Base-by-base conservation (phyloP, 2,113 vertebrate species). In the Megatriorchis doriae region DNA sequence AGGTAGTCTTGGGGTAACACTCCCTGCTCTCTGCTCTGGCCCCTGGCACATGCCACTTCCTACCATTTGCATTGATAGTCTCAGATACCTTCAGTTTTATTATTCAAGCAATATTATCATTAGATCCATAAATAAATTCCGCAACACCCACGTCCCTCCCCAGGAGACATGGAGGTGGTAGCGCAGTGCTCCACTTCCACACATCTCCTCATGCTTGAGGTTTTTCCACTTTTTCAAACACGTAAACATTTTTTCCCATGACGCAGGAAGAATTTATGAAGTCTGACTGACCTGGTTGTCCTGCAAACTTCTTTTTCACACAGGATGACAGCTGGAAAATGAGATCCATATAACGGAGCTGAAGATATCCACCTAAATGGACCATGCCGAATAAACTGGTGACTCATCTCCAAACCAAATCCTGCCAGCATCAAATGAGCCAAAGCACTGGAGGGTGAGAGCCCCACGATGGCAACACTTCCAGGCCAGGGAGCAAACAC, bases 321-420 rank as follows among this genome's bases (percentile, higher is more conserved):
- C 25, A 42, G 42, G 68, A 55, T 71, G 82, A 90, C 40, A 74
- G 47, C n/a, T 91, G 59, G 32, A 83, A 86, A 93, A 73, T 56
- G n/a, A 73, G 43, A 78, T 42, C 29, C 1, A 0, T 50, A 13
- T 7, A 79, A 52, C 14, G 43, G 34, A 48, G n/a, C 40, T 93
- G 86, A 91, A 68, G 58, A 43, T 45, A 80, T 6, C 65, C 77
- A 36, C 50, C 45, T 62, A 55, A 81, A 86, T 10, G 14, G 36
- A 59, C 81, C 3, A 1, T 25, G 52, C 11, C 47, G 48, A 78
- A 81, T 16, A 50, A 83, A 84, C 2, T 0, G 0, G 31, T 77
- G 66, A 47, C 52, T 73, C 22, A 84, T 59, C 42, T 84, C 20
- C 26, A 72, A 43, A 70, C 8, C 4, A 4, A 70, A 73, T 80